These are phyloP conservation scores for Helicoverpa armigera DNA, from an alignment of 1,140 invertebrate genomes.

Conservation along the genomic window DNA sequence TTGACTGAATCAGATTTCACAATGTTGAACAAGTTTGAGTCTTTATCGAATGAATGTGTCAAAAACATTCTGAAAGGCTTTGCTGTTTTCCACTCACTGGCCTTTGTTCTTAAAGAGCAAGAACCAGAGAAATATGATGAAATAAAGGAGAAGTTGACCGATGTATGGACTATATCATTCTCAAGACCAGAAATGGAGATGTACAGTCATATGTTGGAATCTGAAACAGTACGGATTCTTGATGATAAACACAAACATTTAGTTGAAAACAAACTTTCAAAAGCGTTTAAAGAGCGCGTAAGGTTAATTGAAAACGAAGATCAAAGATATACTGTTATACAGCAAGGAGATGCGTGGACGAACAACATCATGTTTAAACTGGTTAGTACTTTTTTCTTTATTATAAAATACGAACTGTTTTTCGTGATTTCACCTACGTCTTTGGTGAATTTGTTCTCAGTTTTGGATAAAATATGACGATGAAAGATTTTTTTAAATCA, in stretches of 20 bases:
- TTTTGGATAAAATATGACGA: no score
- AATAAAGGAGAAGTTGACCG: constrained; percentile 39
- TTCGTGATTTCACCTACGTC: no score
- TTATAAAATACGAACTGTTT: no score
- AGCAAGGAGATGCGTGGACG: constrained; percentile 58
- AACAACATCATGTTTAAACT: constrained; percentile 59
- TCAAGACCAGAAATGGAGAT: not conserved
- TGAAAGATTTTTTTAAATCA: no score
- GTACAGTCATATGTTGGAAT: constrained; percentile 15
- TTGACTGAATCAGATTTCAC: constrained; percentile 49
- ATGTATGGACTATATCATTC: constrained; percentile 31
- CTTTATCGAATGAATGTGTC: constrained; percentile 47
- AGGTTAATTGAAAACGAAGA: constrained; percentile 57
- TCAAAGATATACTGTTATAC: constrained; percentile 56
- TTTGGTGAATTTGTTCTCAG: no score
- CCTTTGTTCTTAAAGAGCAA: constrained; percentile 50
- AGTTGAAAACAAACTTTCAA: constrained; percentile 38
- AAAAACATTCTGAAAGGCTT: constrained; percentile 51
- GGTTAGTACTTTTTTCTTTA: constrained; percentile 32
- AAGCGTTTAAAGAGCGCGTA: not conserved
- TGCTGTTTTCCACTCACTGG: constrained; percentile 56
- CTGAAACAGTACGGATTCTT: constrained; percentile 29
- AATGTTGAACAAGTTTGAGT: constrained; percentile 54
- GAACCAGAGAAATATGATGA: constrained; percentile 49
- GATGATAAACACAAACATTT: constrained; percentile 37